Evolutionary conservation across 2,113 vertebrate genomes (phyloP), one percentile per base, ranked within the genome.

Genomic region (Amazona vittata): DNA sequence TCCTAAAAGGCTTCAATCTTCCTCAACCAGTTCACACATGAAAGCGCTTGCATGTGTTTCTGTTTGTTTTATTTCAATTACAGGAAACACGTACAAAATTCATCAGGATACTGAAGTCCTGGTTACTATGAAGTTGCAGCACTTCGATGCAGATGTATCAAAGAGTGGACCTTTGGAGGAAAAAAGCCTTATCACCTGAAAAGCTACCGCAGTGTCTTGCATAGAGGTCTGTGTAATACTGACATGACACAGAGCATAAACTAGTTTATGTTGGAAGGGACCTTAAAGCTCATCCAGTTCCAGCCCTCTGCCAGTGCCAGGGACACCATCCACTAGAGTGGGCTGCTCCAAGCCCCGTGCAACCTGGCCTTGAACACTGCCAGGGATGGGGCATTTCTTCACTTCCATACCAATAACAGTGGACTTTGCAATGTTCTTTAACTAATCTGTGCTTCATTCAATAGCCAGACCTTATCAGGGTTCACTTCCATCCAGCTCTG

Each of bases 21-120:
- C 37, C 44, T 49, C 3, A 0, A 25, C 7, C 33, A n/a, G 35
- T 24, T 83, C 52, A 71, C 67, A 29, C 39, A 11, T 0, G 1
- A 71, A 68, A 44, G 20, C 5, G 29, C 60, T 46, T 7, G 12
- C 20, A 20, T 17, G 3, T 8, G 59, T 37, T 76, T 25, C 52
- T 41, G 15, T 33, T 44, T 69, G 37, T 26, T 74, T 9, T 29
- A 3, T 20, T 71, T 46, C 41, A 68, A 2, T 18, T 37, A 28
- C 31, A 47, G 49, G 37, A 74, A 75, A 39, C 2, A 1, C 11
- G 6, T 3, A 52, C 6, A n/a, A 69, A 78, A 81, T 18, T n/a
- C 29, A 5, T 6, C 76, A 85, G 70, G 39, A 50, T 29, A 11
- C 39, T 26, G 18, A 69, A 78, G 59, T 20, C 68, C n/a, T 33